Evolutionary conservation across 2,888 invertebrate genomes (phyloP).

Genomic region (Dusona sp.): DNA sequence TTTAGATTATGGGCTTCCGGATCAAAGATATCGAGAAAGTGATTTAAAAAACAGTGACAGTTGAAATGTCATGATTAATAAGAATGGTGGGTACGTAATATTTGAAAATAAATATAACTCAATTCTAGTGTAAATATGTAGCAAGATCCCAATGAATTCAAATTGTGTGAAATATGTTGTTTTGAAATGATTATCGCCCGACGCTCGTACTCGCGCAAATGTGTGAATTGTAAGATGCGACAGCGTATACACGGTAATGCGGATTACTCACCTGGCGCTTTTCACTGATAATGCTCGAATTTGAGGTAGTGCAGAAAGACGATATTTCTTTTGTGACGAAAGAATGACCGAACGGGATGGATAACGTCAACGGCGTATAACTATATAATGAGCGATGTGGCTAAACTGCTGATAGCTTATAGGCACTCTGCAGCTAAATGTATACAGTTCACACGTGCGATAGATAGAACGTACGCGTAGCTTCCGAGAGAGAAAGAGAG

Average conservation of each 20-base stretch:
- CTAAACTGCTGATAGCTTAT: neutral
- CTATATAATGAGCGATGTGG: neutral
- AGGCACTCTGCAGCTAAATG: neutral
- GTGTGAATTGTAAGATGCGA: too few species aligned
- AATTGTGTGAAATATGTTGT: neutral
- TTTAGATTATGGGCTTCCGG: neutral
- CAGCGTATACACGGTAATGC: neutral
- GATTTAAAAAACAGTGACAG: neutral
- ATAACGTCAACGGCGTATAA: neutral
- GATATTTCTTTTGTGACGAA: neutral
- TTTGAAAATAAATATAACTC: neutral
- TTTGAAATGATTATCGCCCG: neutral
- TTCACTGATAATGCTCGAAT: neutral
- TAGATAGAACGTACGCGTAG: neutral
- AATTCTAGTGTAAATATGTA: neutral
- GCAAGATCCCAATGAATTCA: neutral
- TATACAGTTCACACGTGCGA: neutral
- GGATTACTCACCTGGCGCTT: constrained; percentile 35
- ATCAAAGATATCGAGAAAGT: neutral
- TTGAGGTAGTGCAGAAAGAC: neutral
- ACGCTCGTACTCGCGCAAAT: neutral
- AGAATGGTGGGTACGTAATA: neutral
- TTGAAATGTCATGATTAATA: neutral
- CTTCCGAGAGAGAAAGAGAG: constrained; percentile 7
- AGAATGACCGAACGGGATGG: neutral